Evolutionary conservation across 1,140 invertebrate species (phyloP), one percentile per base, ranked within the genome.

Genomic region (Sinella curviseta): DNA sequence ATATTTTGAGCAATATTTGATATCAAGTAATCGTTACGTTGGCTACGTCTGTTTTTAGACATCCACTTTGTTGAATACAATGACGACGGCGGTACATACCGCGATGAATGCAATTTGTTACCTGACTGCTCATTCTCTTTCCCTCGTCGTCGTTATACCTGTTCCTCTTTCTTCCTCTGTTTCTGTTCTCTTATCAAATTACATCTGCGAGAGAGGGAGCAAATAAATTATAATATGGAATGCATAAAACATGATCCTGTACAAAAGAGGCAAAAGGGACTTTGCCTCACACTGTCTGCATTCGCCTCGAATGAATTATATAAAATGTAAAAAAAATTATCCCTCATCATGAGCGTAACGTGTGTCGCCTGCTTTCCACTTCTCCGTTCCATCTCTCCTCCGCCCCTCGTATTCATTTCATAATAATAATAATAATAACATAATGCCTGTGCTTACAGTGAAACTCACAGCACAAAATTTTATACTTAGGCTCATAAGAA

Each of bases 151-250:
- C 24, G 57, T 65, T 26, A 17, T 17, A 8, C 24, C 24, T 65
- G 57, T n/a, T 8, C 57, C 26, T 16, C 57, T 65, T 14, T 65
- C 14, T 17, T 14, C 26, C 57, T 65, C 24, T 14, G 8, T 14
- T 48, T 48, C 26, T 65, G 57, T 65, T 65, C 14, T 65, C 16
- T 65, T 33, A 70, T 70, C 65, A 70, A 70, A 70, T 70, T 70
- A 70, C 65, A 70, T 70, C 8, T 70, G 30, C n/a, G 8, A 48
- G 39, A 48, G 39, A 48, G 20, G n/a, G 30, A 33, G 31, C 26
- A 70, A 31, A 31, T 70, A 70, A 70, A 70, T 70, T 70, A 33
- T 3, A 70, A 70, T 2, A 30, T 70, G 26, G 65, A 70, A 70
- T 33, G 65, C 65, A 70, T 70, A 8, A 65, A 65, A 65, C 24